Evolutionary conservation across 2,113 vertebrate genomes (phyloP).

Genomic region (Promerops cafer): DNA sequence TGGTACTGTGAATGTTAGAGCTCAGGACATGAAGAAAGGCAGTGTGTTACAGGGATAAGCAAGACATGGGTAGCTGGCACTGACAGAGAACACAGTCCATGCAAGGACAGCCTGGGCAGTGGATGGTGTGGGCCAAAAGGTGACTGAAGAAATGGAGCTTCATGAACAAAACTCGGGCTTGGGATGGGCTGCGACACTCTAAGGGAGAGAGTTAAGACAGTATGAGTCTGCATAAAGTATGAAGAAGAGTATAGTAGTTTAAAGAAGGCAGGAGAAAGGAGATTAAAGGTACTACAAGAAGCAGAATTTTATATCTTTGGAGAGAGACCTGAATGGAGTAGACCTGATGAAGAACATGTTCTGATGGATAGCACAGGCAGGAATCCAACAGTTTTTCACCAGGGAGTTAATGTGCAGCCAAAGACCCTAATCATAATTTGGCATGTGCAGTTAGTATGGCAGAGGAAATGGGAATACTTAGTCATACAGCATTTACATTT

Average conservation of each 20-base stretch:
- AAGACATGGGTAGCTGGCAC: not conserved
- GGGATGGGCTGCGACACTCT: not conserved
- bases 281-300: not conserved
- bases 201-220: not conserved
- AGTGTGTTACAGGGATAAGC: not conserved
- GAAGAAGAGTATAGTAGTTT: not conserved
- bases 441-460: not conserved
- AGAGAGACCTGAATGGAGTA: not conserved
- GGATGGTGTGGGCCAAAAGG: not conserved
- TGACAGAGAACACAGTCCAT: not conserved
- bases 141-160: not conserved
- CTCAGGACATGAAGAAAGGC: not conserved
- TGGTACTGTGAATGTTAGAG: not conserved
- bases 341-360: not conserved
- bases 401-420: not conserved
- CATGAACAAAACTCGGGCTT: not conserved
- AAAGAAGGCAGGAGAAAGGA: not conserved
- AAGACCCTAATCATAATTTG: not conserved
- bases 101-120: not conserved
- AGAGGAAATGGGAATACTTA: not conserved
- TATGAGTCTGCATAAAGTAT: not conserved
- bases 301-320: not conserved
- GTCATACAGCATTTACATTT: not conserved
- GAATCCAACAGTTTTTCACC: not conserved
- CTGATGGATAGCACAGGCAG: not conserved